phyloP scores from a whole-genome alignment of 2,113 vertebrate genomes.

The Morone chrysops region DNA sequence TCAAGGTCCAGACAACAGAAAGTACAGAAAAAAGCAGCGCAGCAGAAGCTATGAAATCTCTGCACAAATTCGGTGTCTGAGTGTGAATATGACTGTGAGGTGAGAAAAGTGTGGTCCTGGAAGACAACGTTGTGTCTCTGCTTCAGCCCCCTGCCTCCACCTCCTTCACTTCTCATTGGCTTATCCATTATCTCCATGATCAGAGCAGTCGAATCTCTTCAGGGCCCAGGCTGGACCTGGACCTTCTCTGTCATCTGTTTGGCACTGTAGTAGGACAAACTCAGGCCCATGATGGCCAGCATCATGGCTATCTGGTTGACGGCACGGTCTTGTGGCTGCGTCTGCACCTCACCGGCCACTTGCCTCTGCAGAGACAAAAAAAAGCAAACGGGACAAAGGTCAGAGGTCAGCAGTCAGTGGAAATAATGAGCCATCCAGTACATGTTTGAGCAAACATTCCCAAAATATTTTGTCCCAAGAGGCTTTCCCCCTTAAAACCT shows the following conservation, averaged over 20 bases:
- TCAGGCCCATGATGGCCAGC: conserved; percentile 92
- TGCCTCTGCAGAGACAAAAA: conserved; percentile 87
- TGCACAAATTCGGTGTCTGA: conserved; percentile 15
- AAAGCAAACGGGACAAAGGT: conserved; percentile 8
- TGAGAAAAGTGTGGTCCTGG: conserved; percentile 46
- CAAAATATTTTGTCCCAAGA: background rate
- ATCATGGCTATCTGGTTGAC: conserved; percentile 91
- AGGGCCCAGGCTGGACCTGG: conserved; percentile 75
- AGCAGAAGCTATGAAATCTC: conserved; percentile 35
- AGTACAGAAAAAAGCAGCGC: conserved; percentile 34
- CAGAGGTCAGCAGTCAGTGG: conserved; percentile 20
- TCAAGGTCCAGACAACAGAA: conserved; percentile 34
- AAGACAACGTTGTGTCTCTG: conserved; percentile 1
- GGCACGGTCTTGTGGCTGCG: conserved; percentile 85
- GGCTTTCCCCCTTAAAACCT: background rate
- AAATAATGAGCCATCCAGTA: conserved; percentile 4
- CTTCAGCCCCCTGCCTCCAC: conserved; percentile 8
- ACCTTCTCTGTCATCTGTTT: conserved; percentile 89
- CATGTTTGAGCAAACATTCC: background rate
- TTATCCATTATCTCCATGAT: conserved; percentile 18
- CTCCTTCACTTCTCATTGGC: conserved; percentile 32
- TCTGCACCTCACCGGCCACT: conserved; percentile 88
- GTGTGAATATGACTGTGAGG: conserved; percentile 44
- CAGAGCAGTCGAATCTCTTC: conserved; percentile 38
- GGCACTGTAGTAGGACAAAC: conserved; percentile 93